Conservation (phyloP, 2,113 vertebrate species). For the Oriolus oriolus region DNA sequence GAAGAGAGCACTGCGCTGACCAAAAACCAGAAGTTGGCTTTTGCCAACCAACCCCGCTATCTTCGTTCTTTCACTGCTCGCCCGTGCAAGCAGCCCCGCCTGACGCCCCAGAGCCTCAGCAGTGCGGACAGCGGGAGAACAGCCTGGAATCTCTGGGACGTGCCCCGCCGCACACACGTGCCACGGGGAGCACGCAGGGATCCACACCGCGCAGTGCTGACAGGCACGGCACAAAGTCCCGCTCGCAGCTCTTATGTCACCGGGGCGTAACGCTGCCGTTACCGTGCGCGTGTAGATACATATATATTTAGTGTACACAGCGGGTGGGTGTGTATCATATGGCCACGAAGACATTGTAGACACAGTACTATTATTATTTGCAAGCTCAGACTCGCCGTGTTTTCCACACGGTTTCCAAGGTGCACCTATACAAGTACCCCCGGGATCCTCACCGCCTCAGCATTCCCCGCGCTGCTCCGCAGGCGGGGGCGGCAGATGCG, state of each 20-base stretch:
- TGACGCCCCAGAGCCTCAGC: not conserved
- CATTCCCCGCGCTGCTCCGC: not conserved
- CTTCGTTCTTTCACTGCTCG: not conserved
- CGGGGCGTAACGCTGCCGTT: rapidly evolving
- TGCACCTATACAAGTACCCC: rapidly evolving
- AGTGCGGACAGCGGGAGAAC: rapidly evolving
- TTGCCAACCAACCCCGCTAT: no score
- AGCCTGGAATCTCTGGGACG: not conserved
- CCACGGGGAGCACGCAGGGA: not conserved
- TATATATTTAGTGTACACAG: rapidly evolving
- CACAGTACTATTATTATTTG: rapidly evolving
- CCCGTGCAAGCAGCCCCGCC: rapidly evolving
- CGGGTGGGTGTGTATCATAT: rapidly evolving
- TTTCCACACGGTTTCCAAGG: rapidly evolving
- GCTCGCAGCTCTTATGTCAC: rapidly evolving
- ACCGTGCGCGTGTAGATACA: rapidly evolving
- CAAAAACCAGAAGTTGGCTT: not conserved
- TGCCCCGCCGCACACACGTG: not conserved
- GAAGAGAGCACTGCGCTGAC: not conserved
- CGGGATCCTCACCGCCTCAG: not conserved
- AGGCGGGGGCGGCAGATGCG: not conserved
- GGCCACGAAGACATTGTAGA: rapidly evolving
- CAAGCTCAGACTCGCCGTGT: not conserved
- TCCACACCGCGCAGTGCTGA: not conserved
- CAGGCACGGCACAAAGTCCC: not conserved